phyloP scores from a whole-genome alignment of 2,113 vertebrate genomes.

The Phaethon lepturus region DNA sequence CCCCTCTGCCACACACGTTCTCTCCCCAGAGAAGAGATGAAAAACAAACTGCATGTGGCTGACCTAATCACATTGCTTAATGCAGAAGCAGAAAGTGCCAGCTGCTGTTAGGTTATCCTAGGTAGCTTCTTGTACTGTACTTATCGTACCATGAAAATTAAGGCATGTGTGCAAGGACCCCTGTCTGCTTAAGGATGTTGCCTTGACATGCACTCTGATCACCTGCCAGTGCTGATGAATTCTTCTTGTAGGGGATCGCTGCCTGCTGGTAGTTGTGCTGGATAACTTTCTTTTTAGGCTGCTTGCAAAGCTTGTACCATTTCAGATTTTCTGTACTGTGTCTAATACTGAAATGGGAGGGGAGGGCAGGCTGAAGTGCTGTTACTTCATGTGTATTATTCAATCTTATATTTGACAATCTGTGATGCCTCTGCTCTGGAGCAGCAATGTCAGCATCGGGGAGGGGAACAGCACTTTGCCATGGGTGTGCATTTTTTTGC shows the following conservation, averaged over 20 bases:
- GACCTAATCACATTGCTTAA: neutral
- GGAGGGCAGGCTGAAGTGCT: neutral
- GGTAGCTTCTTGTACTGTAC: neutral
- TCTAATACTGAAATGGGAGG: neutral
- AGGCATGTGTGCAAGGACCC: neutral
- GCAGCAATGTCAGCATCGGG: neutral
- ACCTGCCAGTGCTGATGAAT: neutral
- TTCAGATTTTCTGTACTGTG: neutral
- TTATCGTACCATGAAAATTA: neutral
- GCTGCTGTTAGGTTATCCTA: neutral
- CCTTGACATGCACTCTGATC: neutral
- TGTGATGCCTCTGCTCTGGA: neutral
- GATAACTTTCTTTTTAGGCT: neutral
- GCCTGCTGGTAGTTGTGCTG: neutral
- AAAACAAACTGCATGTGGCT: neutral
- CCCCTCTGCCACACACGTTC: neutral
- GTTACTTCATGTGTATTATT: fast-evolving
- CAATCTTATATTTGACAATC: neutral
- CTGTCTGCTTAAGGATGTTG: neutral
- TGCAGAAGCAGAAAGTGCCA: neutral
- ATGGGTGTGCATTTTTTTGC: neutral
- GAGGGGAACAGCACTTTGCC: neutral
- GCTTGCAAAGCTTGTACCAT: neutral
- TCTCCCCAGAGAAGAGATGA: neutral
- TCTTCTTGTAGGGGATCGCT: neutral